Base-by-base conservation (phyloP, 2,888 invertebrate species). In the Ephialtes manifestator region DNA sequence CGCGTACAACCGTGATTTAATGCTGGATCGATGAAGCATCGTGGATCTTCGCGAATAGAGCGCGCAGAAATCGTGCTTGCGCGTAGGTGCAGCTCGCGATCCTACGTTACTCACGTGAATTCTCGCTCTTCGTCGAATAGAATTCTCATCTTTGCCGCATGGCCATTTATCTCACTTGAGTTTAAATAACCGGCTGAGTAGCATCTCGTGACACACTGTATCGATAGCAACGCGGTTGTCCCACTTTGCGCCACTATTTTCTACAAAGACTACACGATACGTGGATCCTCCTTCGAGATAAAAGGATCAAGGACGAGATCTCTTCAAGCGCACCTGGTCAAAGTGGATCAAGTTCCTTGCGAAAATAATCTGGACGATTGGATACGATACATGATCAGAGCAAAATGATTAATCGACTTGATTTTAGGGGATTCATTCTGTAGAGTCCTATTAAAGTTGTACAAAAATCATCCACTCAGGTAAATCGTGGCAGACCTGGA, bases 1-100 rank as follows among this genome's bases (percentile, higher is more conserved):
- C 83, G 84, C 71, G 53, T 46, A 48, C 48, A 60, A 58, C 67
- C 71, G 87, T 91, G 90, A 89, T 91, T 91, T 90, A 90, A 88
- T 86, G 87, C 85, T 74, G 74, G 75, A 55, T 87, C 88, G 86
- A 89, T 85, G 77, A 85, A 84, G 85, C 78, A 86, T 86, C 89
- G 87, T 88, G 89, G 88, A 90, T 89, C 89, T 89, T 87, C 87
- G 70, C 67, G 85, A 48, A 83, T 74, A 15, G 55, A 77, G 11
- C 65, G 65, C 65, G 39, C 18, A 24, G 28, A n/a, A 51, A 53
- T 65, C 77, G 76, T 79, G 85, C 79, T 83, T 75, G 75, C 67
- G 72, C 60, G 74, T 75, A 79, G 81, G 78, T 85, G 86, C 78
- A 85, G 81, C 48, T 68, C 71, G 71, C 81, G 81, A 67, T 70